Percentiles rank a stretch among this genome's conserved stretches.
Conservation (phyloP, 2,888 invertebrate species). For the Dichetophora obliterata region DNA sequence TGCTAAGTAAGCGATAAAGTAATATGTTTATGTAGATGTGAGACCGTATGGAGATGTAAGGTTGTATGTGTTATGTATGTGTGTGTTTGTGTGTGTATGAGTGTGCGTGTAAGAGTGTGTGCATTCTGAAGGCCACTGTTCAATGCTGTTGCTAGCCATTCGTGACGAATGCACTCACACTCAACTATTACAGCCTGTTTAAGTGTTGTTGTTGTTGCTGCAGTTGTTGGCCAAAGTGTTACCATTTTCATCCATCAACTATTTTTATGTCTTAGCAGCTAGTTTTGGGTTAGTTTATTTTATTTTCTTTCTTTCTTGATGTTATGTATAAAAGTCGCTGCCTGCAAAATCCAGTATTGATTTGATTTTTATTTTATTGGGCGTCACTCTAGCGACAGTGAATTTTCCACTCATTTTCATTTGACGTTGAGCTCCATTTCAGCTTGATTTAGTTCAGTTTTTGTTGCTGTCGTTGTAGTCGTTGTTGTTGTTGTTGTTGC, state of each 20-base stretch:
- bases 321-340: too few relatives aligned
- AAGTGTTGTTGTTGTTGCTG: background rate
- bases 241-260: too few relatives aligned
- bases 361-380: conserved; percentile 3
- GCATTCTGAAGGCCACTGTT: too few relatives aligned
- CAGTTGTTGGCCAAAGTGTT: background rate
- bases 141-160: too few relatives aligned
- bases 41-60: too few relatives aligned
- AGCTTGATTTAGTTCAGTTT: background rate
- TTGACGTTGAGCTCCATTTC: background rate
- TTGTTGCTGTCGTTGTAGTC: background rate
- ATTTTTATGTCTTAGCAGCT: too few relatives aligned
- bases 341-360: background rate
- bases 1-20: conserved; percentile 11
- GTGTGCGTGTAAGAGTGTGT: background rate
- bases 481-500: background rate
- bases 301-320: too few relatives aligned
- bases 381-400: background rate
- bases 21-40: background rate
- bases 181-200: too few relatives aligned
- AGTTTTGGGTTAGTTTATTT: too few relatives aligned
- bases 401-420: conserved; percentile 23
- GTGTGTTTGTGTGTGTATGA: too few relatives aligned
- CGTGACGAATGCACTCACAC: too few relatives aligned
- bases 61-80: background rate